These are phyloP conservation scores for Falco biarmicus DNA, from an alignment of 2,797 vertebrate species.

Conservation along the genomic window DNA sequence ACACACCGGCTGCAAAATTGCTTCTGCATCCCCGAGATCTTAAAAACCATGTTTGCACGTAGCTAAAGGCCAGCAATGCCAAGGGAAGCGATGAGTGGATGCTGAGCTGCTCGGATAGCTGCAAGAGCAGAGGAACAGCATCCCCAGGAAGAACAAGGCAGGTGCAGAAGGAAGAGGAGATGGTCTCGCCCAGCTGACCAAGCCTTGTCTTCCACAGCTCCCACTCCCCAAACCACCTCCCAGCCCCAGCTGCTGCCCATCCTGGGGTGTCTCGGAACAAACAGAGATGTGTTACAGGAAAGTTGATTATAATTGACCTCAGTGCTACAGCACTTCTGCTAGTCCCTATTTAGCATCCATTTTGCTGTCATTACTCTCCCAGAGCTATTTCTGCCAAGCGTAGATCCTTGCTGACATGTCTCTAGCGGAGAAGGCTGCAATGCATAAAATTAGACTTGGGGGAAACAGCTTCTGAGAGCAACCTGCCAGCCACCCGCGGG, in stretches of 20 bases:
- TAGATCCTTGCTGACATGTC: background rate
- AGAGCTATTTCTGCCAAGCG: background rate
- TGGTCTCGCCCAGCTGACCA: background rate
- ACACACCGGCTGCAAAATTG: background rate
- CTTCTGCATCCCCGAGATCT: background rate
- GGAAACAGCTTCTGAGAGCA: background rate
- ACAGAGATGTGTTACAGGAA: background rate
- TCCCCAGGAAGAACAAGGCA: background rate
- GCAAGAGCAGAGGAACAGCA: background rate
- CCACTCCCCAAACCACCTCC: background rate
- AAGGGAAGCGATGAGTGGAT: background rate
- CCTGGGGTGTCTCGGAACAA: background rate
- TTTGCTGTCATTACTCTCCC: background rate
- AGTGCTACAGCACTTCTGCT: background rate
- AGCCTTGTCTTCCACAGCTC: background rate
- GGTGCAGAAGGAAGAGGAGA: background rate
- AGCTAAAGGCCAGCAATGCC: background rate
- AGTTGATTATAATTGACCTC: background rate
- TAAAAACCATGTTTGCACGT: rapidly evolving
- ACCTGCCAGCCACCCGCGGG: background rate
- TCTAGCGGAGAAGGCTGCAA: background rate
- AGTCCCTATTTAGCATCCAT: background rate
- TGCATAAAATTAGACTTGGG: background rate
- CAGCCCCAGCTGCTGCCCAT: background rate
- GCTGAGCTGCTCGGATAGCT: background rate